These are phyloP conservation scores for Parthenolecanium corni DNA, from an alignment of 2,888 invertebrate species.

Conservation along the genomic window DNA sequence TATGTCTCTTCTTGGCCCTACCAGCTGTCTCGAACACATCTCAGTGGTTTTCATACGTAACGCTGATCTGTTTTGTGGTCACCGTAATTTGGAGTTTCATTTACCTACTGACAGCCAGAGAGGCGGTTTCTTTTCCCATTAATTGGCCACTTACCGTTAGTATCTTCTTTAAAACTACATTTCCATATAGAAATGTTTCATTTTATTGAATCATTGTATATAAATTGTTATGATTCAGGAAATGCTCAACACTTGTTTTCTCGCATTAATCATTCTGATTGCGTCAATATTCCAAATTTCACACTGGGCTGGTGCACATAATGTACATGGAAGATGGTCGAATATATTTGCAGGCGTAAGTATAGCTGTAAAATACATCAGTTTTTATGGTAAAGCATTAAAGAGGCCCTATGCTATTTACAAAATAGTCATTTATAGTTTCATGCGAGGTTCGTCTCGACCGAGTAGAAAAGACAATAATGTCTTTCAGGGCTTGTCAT, in stretches of 20 bases:
- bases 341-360: constrained; percentile 70
- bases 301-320: constrained; percentile 44
- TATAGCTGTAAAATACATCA: too few relatives aligned
- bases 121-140: constrained; percentile 63
- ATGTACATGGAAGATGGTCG: constrained; percentile 40
- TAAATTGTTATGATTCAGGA: constrained; percentile 49
- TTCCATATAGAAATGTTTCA: background rate
- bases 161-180: constrained; percentile 30
- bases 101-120: constrained; percentile 66
- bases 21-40: constrained; percentile 52
- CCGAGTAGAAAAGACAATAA: background rate
- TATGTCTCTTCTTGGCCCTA: constrained; percentile 72
- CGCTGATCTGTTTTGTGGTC: constrained; percentile 66
- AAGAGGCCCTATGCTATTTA: too few relatives aligned
- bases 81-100: constrained; percentile 70
- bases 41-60: constrained; percentile 76
- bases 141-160: constrained; percentile 76
- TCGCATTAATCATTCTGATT: constrained; percentile 59
- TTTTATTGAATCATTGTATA: constrained; percentile 24
- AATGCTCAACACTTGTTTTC: constrained; percentile 59
- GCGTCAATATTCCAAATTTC: constrained; percentile 70
- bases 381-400: too few relatives aligned
- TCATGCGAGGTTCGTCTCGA: background rate
- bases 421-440: background rate
- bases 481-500: background rate